Base-by-base conservation (phyloP, 2,797 vertebrate species). In the Serranus cabrilla region DNA sequence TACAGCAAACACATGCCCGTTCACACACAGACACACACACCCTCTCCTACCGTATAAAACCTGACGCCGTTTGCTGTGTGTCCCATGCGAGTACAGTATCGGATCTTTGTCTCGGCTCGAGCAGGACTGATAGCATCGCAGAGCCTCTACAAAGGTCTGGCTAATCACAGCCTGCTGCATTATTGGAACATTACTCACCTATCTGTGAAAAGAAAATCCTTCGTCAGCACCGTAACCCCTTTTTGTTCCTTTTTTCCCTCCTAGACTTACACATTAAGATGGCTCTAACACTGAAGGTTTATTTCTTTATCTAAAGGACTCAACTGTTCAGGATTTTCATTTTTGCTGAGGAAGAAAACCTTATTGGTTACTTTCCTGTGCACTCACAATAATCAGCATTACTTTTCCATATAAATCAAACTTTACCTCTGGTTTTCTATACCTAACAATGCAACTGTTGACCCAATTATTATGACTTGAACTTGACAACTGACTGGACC, bases 121-220 rank as follows among this genome's bases (percentile, higher is more conserved):
- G 83, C 71, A 71, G 73, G 74, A 87, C 76, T 76, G 84, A 91
- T 87, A 64, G 81, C 81, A 63, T 77, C 42, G 7, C 71, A 4
- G 60, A 73, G 69, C 66, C 73, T 43, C 75, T 18, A 80, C 67
- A 71, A 74, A 83, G 85, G 81, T 79, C 71, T 75, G 0, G 47
- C 85, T 87, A 83, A 89, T 86, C 86, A 86, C 85, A 82, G 67
- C 73, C 73, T 25, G 60, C 80, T n/a, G 71, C 82, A 43, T 85
- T 89, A 86, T 88, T 86, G 82, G 78, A 80, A 66, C 81, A 84
- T 89, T 87, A 82, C 68, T 88, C 86, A 81, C 64, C 79, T 81
- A 62, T 73, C 68, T 58, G 84, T 78, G 82, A 20, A 73, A 73
- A 80, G 79, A 78, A 83, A 76, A 74, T 49, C 63, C 71, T 65